Conservation (phyloP, 2,797 vertebrate genomes). For the Myoxocephalus aenaeus region DNA sequence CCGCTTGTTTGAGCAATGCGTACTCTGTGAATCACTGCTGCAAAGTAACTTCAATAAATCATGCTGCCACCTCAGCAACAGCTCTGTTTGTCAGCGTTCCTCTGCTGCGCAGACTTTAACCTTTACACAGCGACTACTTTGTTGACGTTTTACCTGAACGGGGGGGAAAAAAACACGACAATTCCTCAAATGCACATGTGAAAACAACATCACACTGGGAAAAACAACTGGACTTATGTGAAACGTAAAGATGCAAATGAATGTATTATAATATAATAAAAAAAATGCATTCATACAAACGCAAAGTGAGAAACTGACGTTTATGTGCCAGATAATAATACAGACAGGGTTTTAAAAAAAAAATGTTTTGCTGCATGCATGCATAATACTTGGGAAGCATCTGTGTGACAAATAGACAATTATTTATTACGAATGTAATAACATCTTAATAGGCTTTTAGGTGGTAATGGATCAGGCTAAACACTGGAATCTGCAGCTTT, state of each 20-base stretch:
- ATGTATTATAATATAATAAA: background rate
- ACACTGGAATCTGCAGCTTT: background rate
- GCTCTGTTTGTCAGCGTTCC: conserved; percentile 15
- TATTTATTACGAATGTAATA: background rate
- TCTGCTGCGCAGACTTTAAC: background rate
- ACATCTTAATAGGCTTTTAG: background rate
- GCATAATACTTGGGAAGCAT: background rate
- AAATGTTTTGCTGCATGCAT: background rate
- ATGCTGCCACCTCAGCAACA: conserved; percentile 14
- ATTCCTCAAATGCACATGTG: background rate
- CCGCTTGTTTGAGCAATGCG: background rate
- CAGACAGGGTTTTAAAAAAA: background rate
- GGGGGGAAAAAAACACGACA: background rate
- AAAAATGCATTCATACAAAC: background rate
- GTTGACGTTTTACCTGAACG: background rate
- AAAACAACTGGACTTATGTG: background rate
- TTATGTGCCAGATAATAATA: background rate
- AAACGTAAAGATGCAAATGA: background rate
- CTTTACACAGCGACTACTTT: background rate
- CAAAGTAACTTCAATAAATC: conserved; percentile 67
- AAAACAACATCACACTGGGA: background rate
- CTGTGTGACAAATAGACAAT: background rate
- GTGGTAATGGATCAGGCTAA: background rate
- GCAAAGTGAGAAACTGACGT: background rate
- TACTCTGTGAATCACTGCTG: conserved; percentile 52